These are phyloP conservation scores for Ceyx margarethae DNA, from an alignment of 2,113 vertebrate genomes.

Conservation along the genomic window DNA sequence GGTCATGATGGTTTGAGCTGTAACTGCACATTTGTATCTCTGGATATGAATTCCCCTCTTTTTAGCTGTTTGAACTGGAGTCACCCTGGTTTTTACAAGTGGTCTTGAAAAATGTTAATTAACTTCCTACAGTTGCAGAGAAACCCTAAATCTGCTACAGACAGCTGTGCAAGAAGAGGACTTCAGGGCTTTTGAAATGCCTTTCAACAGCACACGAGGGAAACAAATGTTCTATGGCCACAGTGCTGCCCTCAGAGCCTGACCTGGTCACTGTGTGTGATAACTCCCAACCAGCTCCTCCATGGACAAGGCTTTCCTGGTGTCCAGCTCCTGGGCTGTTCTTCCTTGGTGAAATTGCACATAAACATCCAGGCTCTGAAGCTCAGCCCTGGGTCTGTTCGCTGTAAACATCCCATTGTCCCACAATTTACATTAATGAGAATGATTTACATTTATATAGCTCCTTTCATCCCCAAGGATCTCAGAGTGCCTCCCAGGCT, in stretches of 20 bases:
- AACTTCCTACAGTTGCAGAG: neutral
- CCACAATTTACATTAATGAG: constrained; percentile 52
- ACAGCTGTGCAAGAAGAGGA: neutral
- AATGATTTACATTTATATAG: constrained; percentile 54
- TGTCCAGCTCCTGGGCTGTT: neutral
- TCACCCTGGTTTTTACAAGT: neutral
- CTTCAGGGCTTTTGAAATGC: neutral
- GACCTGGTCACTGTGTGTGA: neutral
- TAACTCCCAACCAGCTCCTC: neutral
- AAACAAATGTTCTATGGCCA: neutral
- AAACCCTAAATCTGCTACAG: neutral
- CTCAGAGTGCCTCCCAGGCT: neutral
- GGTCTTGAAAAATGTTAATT: neutral
- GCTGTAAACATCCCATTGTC: neutral
- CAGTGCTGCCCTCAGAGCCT: neutral
- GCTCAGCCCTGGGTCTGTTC: constrained; percentile 26
- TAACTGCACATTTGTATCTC: neutral
- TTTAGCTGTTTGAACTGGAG: neutral
- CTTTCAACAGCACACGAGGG: neutral
- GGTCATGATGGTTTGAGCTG: neutral
- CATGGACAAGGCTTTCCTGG: neutral
- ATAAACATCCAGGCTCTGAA: neutral
- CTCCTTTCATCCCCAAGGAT: constrained; percentile 46
- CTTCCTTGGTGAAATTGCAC: neutral
- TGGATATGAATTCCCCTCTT: neutral